These are phyloP conservation scores for Villa cingulata DNA, from an alignment of 2,888 invertebrate genomes.

Conservation along the genomic window DNA sequence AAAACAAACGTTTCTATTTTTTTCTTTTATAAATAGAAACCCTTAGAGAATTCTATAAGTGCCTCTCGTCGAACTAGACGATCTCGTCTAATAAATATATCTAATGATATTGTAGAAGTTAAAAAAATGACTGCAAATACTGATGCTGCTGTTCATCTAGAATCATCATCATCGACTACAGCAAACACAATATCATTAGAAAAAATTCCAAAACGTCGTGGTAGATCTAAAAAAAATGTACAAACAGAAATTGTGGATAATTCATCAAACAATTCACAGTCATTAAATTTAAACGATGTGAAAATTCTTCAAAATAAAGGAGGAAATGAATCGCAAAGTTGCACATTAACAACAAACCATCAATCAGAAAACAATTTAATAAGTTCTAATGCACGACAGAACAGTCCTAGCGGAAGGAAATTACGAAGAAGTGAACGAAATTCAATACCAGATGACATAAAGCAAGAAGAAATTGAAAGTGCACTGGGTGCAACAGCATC, in stretches of 20 bases:
- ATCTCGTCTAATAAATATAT: neutral
- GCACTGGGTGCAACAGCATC: too few species aligned
- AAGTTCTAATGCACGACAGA: neutral
- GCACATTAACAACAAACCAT: too few species aligned
- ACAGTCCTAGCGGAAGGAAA: neutral
- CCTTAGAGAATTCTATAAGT: neutral
- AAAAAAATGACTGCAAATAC: neutral
- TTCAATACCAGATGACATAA: neutral
- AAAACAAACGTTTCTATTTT: neutral
- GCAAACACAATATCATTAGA: neutral
- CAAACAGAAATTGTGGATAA: constrained; percentile 4
- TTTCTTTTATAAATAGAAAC: neutral
- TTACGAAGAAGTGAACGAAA: constrained; percentile 6
- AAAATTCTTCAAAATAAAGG: neutral
- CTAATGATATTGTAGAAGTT: neutral
- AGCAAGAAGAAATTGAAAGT: neutral
- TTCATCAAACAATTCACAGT: neutral
- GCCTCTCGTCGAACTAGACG: constrained; percentile 1
- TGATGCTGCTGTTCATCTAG: constrained; percentile 13
- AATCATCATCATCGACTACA: constrained; percentile 9
- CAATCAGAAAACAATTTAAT: neutral
- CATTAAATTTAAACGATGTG: neutral
- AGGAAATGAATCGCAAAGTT: too few species aligned
- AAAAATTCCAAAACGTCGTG: constrained; percentile 16
- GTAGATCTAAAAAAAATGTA: constrained; percentile 19